Evolutionary conservation across 2,113 vertebrate species (phyloP).

Genomic region (Myrmecobius fasciatus): DNA sequence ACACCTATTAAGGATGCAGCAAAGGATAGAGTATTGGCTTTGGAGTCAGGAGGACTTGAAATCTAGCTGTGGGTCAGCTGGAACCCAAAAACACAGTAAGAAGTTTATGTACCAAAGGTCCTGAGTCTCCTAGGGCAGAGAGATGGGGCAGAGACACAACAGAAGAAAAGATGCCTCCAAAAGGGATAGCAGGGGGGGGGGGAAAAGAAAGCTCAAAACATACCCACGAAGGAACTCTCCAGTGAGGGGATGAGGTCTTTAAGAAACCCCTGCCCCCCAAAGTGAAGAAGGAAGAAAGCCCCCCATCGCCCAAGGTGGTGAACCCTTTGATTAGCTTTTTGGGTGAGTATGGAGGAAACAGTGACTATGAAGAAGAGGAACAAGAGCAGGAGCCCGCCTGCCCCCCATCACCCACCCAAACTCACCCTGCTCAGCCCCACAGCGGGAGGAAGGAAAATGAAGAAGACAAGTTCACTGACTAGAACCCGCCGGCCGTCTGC

Average conservation of each 20-base stretch:
- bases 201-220: slow-evolving; percentile 79
- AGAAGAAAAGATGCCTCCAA: slow-evolving; percentile 81
- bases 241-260: slow-evolving; percentile 91
- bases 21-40: too few species aligned
- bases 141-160: slow-evolving; percentile 74
- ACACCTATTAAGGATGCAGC: too few species aligned
- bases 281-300: slow-evolving; percentile 91
- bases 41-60: not conserved
- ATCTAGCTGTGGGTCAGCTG: too few species aligned
- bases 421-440: slow-evolving; percentile 69
- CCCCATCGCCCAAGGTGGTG: slow-evolving; percentile 91
- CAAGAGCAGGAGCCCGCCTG: slow-evolving; percentile 88
- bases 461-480: slow-evolving; percentile 95
- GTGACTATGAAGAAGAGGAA: slow-evolving; percentile 95
- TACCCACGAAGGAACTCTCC: slow-evolving; percentile 79
- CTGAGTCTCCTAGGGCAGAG: slow-evolving; percentile 77
- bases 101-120: slow-evolving; percentile 83
- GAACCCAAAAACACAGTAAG: slow-evolving; percentile 74
- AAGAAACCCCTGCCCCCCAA: slow-evolving; percentile 95
- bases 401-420: slow-evolving; percentile 80
- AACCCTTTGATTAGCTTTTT: slow-evolving; percentile 94
- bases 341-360: slow-evolving; percentile 95
- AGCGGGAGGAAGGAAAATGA: slow-evolving; percentile 83
- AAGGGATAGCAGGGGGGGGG: slow-evolving; percentile 85
- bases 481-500: slow-evolving; percentile 97